These are phyloP conservation scores for Gonatopus flavifemur DNA, from an alignment of 1,140 invertebrate species.

Conservation along the genomic window DNA sequence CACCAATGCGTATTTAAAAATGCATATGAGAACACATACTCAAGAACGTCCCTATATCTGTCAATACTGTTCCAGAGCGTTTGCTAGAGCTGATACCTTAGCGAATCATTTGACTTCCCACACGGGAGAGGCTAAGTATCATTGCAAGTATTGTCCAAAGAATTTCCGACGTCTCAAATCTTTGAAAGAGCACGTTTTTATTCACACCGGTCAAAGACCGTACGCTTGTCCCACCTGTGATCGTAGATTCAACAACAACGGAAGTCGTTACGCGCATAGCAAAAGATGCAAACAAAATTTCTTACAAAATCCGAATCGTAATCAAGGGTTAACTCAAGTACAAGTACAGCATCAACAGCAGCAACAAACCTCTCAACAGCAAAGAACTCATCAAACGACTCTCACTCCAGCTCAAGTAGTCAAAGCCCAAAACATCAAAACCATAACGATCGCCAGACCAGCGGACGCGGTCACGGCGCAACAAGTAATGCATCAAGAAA, in stretches of 20 bases:
- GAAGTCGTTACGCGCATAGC: constrained; percentile 55
- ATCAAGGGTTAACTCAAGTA: constrained; percentile 17
- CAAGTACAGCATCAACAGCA: constrained; percentile 11
- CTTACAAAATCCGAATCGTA: constrained; percentile 35
- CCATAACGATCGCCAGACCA: constrained; percentile 49
- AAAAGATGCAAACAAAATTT: constrained; percentile 54
- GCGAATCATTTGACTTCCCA: constrained; percentile 60
- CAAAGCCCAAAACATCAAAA: constrained; percentile 52
- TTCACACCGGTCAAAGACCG: constrained; percentile 64
- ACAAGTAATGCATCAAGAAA: constrained; percentile 52
- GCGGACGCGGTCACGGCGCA: constrained; percentile 36
- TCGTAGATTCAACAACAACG: constrained; percentile 54
- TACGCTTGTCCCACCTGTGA: constrained; percentile 56
- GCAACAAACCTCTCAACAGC: constrained; percentile 16
- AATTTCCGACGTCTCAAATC: constrained; percentile 63
- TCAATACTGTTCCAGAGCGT: constrained; percentile 57
- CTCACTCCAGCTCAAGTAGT: constrained; percentile 34
- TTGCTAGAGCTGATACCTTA: constrained; percentile 54
- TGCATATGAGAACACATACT: constrained; percentile 62
- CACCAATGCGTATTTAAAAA: constrained; percentile 54
- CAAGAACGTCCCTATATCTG: constrained; percentile 65
- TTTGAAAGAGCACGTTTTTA: constrained; percentile 65
- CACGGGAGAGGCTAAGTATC: constrained; percentile 65
- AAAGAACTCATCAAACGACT: constrained; percentile 13
- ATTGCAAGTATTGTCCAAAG: constrained; percentile 66